A percentile compares a stretch with the other conserved stretches of the same genome.
Conservation (phyloP, 2,888 invertebrate species). For the Antitype chi region DNA sequence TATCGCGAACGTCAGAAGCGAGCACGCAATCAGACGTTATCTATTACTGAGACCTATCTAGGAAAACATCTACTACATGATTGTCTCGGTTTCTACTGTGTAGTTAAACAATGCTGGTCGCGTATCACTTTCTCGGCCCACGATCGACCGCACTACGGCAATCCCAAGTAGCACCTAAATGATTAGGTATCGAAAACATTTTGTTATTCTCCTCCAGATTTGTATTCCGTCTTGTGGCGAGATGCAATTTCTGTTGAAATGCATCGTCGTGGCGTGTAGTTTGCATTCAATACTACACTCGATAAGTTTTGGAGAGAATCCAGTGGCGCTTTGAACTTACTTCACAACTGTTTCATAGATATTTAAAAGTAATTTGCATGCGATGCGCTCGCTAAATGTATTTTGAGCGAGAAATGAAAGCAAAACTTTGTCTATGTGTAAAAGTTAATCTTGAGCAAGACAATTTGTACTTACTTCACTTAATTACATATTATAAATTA, state of each 20-base stretch:
- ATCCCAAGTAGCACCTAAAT: conserved; percentile 73
- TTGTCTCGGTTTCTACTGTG: conserved; percentile 45
- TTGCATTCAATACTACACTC: conserved; percentile 49
- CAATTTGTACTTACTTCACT: neutral
- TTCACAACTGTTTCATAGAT: conserved; percentile 45
- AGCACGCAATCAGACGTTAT: conserved; percentile 50
- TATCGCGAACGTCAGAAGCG: conserved; percentile 45
- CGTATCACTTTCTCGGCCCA: conserved; percentile 84
- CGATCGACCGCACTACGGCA: conserved; percentile 74
- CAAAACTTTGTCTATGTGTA: conserved; percentile 29
- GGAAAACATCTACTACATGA: conserved; percentile 47
- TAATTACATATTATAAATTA: too few species aligned
- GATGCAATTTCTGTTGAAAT: conserved; percentile 63
- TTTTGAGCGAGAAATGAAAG: conserved; percentile 51
- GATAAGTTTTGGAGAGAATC: conserved; percentile 58
- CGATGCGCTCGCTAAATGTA: conserved; percentile 23
- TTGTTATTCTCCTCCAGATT: conserved; percentile 64
- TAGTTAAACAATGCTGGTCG: conserved; percentile 72
- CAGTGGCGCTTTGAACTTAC: conserved; percentile 51
- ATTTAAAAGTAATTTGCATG: conserved; percentile 59
- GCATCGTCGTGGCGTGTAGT: conserved; percentile 29
- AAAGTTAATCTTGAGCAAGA: conserved; percentile 10
- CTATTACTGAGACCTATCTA: conserved; percentile 52
- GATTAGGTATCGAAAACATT: conserved; percentile 76
- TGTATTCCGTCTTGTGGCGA: conserved; percentile 57